A percentile compares a stretch with the other conserved stretches of the same genome.
These are phyloP conservation scores for Drosophila virilis DNA, from an alignment of 1,140 invertebrate genomes.

Conservation along the genomic window DNA sequence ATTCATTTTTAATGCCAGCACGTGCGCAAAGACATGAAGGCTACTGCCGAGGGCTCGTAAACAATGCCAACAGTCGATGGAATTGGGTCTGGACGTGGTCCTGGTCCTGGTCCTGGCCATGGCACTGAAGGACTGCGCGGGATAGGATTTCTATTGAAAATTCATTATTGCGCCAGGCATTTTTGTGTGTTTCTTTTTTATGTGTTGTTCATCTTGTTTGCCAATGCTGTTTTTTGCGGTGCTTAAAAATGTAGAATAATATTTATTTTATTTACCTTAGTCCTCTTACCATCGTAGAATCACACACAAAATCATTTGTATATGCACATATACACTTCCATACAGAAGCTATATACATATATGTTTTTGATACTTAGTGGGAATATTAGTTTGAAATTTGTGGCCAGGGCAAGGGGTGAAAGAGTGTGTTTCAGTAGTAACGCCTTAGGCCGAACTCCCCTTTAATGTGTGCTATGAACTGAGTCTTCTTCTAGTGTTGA, in stretches of 20 bases:
- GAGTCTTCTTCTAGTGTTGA: neutral
- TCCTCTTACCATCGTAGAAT: neutral
- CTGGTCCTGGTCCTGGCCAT: slow-evolving; percentile 5
- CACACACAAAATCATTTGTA: slow-evolving; percentile 11
- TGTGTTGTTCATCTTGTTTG: slow-evolving; percentile 33
- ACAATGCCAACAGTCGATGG: slow-evolving; percentile 56
- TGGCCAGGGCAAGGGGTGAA: slow-evolving; percentile 2
- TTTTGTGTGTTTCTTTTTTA: slow-evolving; percentile 29
- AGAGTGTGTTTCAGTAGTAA: neutral
- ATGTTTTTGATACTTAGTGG: slow-evolving; percentile 7
- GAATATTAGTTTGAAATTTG: slow-evolving; percentile 8
- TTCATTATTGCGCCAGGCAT: slow-evolving; percentile 56
- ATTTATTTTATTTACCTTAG: slow-evolving; percentile 67
- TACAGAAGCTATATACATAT: slow-evolving; percentile 8
- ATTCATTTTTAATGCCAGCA: slow-evolving; percentile 74
- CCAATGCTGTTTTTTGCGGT: slow-evolving; percentile 43
- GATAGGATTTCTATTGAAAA: slow-evolving; percentile 57
- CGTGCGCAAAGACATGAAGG: slow-evolving; percentile 55
- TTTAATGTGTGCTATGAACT: neutral
- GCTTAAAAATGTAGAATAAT: slow-evolving; percentile 54
- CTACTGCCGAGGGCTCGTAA: slow-evolving; percentile 55
- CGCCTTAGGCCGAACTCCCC: neutral
- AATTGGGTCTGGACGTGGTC: slow-evolving; percentile 17
- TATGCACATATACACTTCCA: slow-evolving; percentile 9
- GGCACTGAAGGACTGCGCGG: slow-evolving; percentile 1